Evolutionary conservation across 2,888 invertebrate genomes (phyloP), one percentile per base, ranked within the genome.

Genomic region (Ophraella communa): DNA sequence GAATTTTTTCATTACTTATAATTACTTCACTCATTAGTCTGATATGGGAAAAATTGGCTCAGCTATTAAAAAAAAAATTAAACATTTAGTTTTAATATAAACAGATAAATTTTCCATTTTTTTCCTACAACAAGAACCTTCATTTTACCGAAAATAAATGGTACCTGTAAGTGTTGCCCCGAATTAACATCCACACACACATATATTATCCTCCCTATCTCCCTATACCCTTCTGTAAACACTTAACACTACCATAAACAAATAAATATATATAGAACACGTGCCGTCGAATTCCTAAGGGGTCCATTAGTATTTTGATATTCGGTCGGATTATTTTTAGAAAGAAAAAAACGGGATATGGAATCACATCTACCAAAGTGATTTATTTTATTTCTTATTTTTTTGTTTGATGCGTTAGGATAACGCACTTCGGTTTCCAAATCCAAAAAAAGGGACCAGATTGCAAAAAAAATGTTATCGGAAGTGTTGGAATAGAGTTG

Each of bases 251-350:
- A 33, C 44, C 35, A 49, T 58, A 58, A 58, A 58, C 57, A 58
- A 58, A 49, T 58, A 58, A 58, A 58, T 58, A n/a, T n/a, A n/a
- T 30, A 58, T 47, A 14, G 47, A 47, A 58, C 57, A 58, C 57
- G 57, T 58, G 57, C 57, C 57, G 23, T 20, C n/a, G 39, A 47
- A 49, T 49, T 58, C 20, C 24, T 1, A 33, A 58, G 49, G 49
- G 57, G 57, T 20, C 49, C 49, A 42, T 58, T 57, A 45, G 17
- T 10, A 47, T 21, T 27, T 57, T 35, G 49, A 58, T 58, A 44
- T 49, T 33, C 21, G 8, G 47, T 20, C 14, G 47, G 35, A 47
- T 49, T 58, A 58, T 58, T 58, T 58, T 58, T 58, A 58, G 42
- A 42, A 24, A 7, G 54, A 14, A 42, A n/a, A n/a, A n/a, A 42